These are phyloP conservation scores for Staurois parvus DNA, from an alignment of 2,797 vertebrate species.

Conservation along the genomic window DNA sequence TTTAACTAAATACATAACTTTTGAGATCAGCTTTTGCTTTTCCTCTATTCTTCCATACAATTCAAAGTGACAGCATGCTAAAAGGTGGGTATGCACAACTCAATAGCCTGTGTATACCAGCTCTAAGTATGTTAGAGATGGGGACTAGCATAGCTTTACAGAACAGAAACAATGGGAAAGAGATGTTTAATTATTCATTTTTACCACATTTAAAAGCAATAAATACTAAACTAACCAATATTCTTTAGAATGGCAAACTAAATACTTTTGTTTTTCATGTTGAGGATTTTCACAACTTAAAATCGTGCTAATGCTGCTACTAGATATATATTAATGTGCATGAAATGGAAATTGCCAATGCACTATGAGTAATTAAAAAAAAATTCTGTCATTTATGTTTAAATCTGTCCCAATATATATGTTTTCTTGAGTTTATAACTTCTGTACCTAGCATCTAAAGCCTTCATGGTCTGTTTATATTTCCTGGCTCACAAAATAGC, in stretches of 20 bases:
- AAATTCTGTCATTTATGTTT: neutral
- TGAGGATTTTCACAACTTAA: neutral
- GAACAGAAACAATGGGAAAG: too few relatives aligned
- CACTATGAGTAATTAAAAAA: neutral
- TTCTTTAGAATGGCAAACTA: neutral
- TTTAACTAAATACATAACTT: too few relatives aligned
- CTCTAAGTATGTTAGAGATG: too few relatives aligned
- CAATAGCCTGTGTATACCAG: too few relatives aligned
- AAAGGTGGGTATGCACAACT: too few relatives aligned
- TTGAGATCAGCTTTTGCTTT: too few relatives aligned
- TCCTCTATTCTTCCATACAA: too few relatives aligned
- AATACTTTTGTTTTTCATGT: neutral
- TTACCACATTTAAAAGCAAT: neutral
- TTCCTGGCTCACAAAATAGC: constrained; percentile 23
- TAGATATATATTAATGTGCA: neutral
- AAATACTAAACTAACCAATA: neutral
- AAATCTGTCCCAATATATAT: neutral
- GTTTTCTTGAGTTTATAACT: constrained; percentile 15
- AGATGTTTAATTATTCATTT: neutral
- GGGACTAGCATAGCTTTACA: too few relatives aligned
- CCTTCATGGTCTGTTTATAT: constrained; percentile 32
- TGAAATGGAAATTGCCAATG: neutral
- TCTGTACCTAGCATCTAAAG: constrained; percentile 2
- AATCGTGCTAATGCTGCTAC: neutral
- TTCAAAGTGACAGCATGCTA: too few relatives aligned